Percentiles rank a stretch among this genome's conserved stretches.
Evolutionary conservation across 2,797 vertebrate species (phyloP).

Genomic region (Cossypha dichroa): DNA sequence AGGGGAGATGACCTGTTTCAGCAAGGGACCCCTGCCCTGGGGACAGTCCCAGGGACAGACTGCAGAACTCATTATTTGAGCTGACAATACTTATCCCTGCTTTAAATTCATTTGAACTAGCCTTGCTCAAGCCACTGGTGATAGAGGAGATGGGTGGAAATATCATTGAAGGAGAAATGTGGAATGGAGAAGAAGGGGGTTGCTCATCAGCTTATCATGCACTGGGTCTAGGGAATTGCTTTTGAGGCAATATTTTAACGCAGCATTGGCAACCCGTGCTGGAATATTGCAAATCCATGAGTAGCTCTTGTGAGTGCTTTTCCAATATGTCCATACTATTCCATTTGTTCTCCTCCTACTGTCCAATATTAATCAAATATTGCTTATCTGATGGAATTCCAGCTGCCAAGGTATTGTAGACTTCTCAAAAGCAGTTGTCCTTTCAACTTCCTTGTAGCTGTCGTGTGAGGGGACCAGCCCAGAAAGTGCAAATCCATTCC

Average conservation of each 20-base stretch:
- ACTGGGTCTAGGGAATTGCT: conserved; percentile 22
- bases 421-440: background rate
- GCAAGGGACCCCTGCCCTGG: background rate
- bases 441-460: background rate
- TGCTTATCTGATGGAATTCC: conserved; percentile 51
- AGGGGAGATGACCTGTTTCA: background rate
- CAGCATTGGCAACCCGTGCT: conserved; percentile 28
- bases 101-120: conserved; percentile 24
- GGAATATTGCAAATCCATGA: conserved; percentile 59
- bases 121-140: background rate
- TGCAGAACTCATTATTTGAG: background rate
- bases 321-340: conserved; percentile 50
- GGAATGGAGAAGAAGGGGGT: background rate
- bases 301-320: conserved; percentile 37
- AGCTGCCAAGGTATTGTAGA: conserved; percentile 16
- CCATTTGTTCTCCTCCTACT: conserved; percentile 7
- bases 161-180: background rate
- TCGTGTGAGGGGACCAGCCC: rapidly evolving
- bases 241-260: conserved; percentile 58
- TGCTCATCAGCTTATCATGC: background rate
- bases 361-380: conserved; percentile 61
- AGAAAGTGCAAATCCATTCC: background rate
- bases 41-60: background rate
- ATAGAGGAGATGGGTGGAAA: background rate
- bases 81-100: background rate